Evolutionary conservation across 2,797 vertebrate genomes (phyloP).

Genomic region (Geotrypetes seraphini): DNA sequence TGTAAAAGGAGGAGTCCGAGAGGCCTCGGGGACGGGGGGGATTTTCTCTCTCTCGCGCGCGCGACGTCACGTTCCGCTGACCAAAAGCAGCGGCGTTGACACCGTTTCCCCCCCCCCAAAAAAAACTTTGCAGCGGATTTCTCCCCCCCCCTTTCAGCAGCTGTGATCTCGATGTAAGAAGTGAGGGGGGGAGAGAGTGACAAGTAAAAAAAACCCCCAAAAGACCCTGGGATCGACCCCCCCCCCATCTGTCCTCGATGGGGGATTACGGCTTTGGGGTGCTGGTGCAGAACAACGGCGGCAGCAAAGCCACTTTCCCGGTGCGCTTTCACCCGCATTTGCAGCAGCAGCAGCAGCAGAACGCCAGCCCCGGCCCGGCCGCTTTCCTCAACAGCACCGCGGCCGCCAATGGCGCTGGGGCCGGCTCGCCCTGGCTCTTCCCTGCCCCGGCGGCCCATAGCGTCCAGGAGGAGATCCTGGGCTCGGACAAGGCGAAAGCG

Average conservation of each 20-base stretch:
- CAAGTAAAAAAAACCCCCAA: no score
- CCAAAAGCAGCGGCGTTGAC: no score
- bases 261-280: slow-evolving; percentile 99
- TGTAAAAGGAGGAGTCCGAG: no score
- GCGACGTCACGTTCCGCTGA: no score
- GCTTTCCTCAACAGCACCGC: slow-evolving; percentile 94
- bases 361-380: slow-evolving; percentile 90
- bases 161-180: no score
- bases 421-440: slow-evolving; percentile 96
- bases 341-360: slow-evolving; percentile 91
- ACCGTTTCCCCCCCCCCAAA: no score
- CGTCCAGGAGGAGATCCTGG: slow-evolving; percentile 98
- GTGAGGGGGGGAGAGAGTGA: slow-evolving; percentile 31
- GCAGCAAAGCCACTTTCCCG: slow-evolving; percentile 96
- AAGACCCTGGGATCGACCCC: no score
- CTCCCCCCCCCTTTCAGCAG: no score
- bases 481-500: slow-evolving; percentile 90
- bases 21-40: no score
- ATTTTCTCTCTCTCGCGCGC: no score
- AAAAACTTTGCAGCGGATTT: no score
- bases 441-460: slow-evolving; percentile 87
- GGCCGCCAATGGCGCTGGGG: slow-evolving; percentile 88
- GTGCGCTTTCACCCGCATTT: slow-evolving; percentile 96
- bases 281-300: slow-evolving; percentile 96
- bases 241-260: no score